A percentile compares a stretch with the other conserved stretches of the same genome.
phyloP scores from a whole-genome alignment of 2,113 vertebrate genomes.

The Nestor notabilis region DNA sequence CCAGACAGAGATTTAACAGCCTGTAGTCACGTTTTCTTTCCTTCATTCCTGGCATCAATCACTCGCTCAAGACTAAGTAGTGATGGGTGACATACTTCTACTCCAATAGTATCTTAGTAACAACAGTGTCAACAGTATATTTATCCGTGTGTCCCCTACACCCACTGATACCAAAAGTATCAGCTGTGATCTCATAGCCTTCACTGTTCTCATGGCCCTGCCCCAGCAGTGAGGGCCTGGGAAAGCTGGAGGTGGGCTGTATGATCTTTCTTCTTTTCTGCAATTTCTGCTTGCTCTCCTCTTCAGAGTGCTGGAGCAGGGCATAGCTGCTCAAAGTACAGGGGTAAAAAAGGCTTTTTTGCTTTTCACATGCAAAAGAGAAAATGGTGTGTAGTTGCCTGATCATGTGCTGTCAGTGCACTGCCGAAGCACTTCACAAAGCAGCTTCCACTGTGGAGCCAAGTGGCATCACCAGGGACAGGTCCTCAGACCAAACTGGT shows the following conservation, averaged over 20 bases:
- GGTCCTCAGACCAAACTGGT: not conserved
- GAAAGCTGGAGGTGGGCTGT: not conserved
- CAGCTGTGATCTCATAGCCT: not conserved
- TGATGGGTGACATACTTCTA: not conserved
- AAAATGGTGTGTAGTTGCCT: not conserved
- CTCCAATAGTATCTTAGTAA: not conserved
- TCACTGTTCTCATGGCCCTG: not conserved
- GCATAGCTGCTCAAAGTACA: not conserved
- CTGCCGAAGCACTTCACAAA: not conserved
- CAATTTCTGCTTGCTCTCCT: not conserved
- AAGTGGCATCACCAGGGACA: not conserved
- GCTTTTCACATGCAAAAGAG: not conserved
- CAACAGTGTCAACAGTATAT: not conserved
- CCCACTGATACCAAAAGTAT: not conserved
- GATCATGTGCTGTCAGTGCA: not conserved
- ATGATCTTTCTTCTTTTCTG: not conserved
- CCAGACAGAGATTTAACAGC: not conserved
- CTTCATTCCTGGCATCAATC: not conserved
- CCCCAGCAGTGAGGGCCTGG: not conserved
- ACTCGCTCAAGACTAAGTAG: not conserved
- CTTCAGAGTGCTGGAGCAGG: not conserved
- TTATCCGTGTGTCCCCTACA: not conserved
- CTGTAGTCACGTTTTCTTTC: not conserved
- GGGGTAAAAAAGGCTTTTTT: not conserved
- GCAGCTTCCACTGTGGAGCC: accelerated